Evolutionary conservation across 2,797 vertebrate genomes (phyloP).

Genomic region (Euphonia xanthogaster): DNA sequence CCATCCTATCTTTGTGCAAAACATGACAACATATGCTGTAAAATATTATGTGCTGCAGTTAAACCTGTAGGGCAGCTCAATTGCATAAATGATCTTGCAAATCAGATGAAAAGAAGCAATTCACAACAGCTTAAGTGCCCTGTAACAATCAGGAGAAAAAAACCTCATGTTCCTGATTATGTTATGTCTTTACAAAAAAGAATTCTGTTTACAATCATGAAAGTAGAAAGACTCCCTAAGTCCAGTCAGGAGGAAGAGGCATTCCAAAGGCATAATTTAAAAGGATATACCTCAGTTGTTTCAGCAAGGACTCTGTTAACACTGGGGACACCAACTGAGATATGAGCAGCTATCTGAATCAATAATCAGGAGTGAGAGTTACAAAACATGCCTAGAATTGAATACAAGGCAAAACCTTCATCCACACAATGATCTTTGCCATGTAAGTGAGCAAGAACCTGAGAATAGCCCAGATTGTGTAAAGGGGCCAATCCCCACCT

Average conservation of each 20-base stretch:
- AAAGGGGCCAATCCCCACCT: background rate
- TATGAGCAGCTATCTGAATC: background rate
- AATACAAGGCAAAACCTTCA: background rate
- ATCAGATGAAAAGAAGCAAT: background rate
- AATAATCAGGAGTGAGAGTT: background rate
- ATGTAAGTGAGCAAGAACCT: background rate
- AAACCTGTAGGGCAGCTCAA: background rate
- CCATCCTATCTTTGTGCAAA: background rate
- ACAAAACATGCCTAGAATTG: background rate
- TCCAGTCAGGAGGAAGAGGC: background rate
- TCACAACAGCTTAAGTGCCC: background rate
- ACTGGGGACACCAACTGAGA: background rate
- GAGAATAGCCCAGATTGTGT: background rate
- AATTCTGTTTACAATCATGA: background rate
- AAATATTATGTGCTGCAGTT: background rate
- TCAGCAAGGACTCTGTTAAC: background rate
- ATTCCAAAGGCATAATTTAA: background rate
- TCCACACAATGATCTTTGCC: background rate
- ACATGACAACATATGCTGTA: background rate
- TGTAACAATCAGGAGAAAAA: background rate
- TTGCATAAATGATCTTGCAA: background rate
- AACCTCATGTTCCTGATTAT: background rate
- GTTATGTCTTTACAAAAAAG: background rate
- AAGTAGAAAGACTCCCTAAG: background rate
- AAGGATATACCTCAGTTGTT: background rate